phyloP scores from a whole-genome alignment of 2,888 invertebrate genomes.

The Shargacucullia verbasci region DNA sequence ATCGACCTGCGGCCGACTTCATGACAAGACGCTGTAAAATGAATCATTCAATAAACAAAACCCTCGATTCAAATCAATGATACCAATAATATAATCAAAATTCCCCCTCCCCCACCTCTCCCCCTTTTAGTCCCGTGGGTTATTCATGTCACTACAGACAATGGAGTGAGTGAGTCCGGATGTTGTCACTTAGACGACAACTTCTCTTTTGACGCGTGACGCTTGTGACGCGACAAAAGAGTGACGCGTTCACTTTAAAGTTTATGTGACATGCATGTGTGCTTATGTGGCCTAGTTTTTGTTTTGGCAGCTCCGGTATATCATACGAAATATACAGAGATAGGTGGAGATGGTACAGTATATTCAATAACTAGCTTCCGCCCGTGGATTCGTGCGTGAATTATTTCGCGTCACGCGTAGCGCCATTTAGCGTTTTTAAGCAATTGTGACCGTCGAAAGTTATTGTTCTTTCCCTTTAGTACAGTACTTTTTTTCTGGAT shows the following conservation, averaged over 20 bases:
- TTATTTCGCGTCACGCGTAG: too few species aligned
- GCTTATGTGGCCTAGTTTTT: slow-evolving; percentile 8
- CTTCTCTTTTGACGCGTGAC: slow-evolving; percentile 29
- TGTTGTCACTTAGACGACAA: slow-evolving; percentile 41
- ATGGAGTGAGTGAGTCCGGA: slow-evolving; percentile 22
- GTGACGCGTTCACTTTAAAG: slow-evolving; percentile 11
- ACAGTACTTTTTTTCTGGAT: too few species aligned
- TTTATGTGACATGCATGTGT: slow-evolving; percentile 6
- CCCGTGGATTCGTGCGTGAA: too few species aligned
- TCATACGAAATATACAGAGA: neutral
- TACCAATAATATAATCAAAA: slow-evolving; percentile 14
- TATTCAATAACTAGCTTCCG: too few species aligned
- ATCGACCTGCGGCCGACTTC: neutral
- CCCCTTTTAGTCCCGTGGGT: neutral
- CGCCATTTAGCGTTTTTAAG: too few species aligned
- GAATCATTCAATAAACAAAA: slow-evolving; percentile 20
- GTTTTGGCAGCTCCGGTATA: slow-evolving; percentile 6
- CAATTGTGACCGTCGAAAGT: too few species aligned
- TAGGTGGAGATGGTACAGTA: neutral
- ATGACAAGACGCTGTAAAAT: slow-evolving; percentile 13
- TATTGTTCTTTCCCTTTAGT: too few species aligned
- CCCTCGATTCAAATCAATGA: slow-evolving; percentile 26
- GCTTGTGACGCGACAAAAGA: slow-evolving; percentile 13
- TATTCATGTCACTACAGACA: slow-evolving; percentile 25
- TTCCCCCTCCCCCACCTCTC: neutral